These are phyloP conservation scores for Helogale parvula DNA, from an alignment of 2,113 vertebrate genomes.

Conservation along the genomic window DNA sequence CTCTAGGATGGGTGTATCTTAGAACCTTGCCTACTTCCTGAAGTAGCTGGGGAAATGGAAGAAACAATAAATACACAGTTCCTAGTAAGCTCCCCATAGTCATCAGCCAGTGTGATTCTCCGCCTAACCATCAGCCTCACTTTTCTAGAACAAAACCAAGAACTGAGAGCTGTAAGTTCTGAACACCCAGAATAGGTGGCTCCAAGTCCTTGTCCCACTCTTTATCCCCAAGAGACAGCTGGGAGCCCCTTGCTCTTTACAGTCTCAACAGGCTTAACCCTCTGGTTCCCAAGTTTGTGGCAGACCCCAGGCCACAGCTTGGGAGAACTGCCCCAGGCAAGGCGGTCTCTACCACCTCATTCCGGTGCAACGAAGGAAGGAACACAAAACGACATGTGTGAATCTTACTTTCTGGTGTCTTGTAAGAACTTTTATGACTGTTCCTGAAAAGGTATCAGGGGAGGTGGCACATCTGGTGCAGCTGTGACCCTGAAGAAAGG, in stretches of 20 bases:
- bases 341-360: neutral
- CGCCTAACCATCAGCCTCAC: neutral
- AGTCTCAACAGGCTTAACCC: neutral
- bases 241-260: neutral
- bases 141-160: conserved; percentile 44
- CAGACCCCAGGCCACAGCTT: neutral
- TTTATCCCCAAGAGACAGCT: neutral
- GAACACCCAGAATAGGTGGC: neutral
- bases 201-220: neutral
- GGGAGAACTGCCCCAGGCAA: neutral
- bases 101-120: neutral
- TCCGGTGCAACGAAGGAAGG: neutral
- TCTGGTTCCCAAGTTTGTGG: neutral
- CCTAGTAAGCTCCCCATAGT: neutral
- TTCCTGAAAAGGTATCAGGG: neutral
- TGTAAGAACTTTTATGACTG: neutral
- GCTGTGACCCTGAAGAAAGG: neutral
- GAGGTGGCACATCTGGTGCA: neutral
- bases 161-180: neutral
- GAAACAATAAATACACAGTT: neutral
- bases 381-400: neutral
- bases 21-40: neutral
- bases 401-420: neutral
- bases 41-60: neutral
- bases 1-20: neutral